Percentiles rank a stretch among this genome's conserved stretches.
Evolutionary conservation across 2,797 vertebrate species (phyloP).

Genomic region (Pseudochirops cupreus): DNA sequence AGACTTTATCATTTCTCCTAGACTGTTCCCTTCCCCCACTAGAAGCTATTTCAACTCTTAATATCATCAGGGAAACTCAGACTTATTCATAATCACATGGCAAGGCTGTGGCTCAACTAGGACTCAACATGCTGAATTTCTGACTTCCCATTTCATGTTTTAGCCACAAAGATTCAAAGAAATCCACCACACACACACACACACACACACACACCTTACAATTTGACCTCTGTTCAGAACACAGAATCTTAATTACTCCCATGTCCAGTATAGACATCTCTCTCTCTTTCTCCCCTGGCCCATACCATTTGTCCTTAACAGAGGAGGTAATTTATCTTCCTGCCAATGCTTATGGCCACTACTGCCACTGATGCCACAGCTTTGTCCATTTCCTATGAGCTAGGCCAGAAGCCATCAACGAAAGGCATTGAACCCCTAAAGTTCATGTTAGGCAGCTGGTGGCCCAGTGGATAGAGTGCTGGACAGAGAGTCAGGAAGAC

Average conservation of each 20-base stretch:
- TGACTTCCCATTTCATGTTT: conserved; percentile 71
- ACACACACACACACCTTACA: conserved; percentile 59
- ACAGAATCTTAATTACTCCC: conserved; percentile 31
- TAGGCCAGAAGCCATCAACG: background rate
- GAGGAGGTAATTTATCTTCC: conserved; percentile 32
- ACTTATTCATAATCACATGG: conserved; percentile 70
- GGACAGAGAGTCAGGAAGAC: background rate
- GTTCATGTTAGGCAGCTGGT: background rate
- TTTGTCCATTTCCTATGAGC: conserved; percentile 19
- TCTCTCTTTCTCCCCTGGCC: background rate
- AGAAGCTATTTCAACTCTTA: conserved; percentile 12
- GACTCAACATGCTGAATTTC: conserved; percentile 63
- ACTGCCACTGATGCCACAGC: background rate
- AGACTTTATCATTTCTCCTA: background rate
- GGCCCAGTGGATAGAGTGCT: background rate
- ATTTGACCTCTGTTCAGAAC: conserved; percentile 21
- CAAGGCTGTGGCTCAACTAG: conserved; percentile 42
- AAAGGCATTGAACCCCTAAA: background rate
- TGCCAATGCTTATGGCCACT: conserved; percentile 19
- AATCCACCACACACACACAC: conserved; percentile 59
- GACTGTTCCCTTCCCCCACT: background rate
- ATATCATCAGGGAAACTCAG: conserved; percentile 2
- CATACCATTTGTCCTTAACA: conserved; percentile 7
- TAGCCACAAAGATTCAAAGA: conserved; percentile 48
- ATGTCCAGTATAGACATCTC: background rate